Evolutionary conservation across 2,888 invertebrate genomes (phyloP), one percentile per base, ranked within the genome.

Genomic region (Cantharis rustica): DNA sequence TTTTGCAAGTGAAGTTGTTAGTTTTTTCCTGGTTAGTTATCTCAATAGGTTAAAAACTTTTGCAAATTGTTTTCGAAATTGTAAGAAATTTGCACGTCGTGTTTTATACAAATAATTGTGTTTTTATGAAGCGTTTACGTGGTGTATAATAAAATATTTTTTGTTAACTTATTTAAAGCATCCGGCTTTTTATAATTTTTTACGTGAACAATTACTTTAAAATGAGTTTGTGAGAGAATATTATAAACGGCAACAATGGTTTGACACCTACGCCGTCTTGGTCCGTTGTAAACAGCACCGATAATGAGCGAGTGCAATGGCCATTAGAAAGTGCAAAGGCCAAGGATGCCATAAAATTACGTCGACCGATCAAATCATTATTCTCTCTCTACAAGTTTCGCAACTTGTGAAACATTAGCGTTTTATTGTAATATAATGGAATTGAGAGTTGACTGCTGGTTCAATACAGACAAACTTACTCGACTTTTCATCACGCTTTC

Each of bases 311-410:
- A 84, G 84, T 84, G 84, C 84, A 84, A 83, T 82, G 84, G 81
- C 83, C 84, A 84, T 82, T 83, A 83, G 83, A 84, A 84, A 84
- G 84, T 83, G 84, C 83, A 84, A 84, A 84, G 84, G 84, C 84
- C 84, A 84, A 84, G 84, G 84, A 83, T 84, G 75, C 73, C 73
- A 62, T 77, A 74, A 68, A 73, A 75, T 75, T 78, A 75, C 71
- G 71, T 75, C 75, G 71, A 61, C 64, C 76, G 78, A 78, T 76
- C 73, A 78, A 76, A 78, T 78, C 63, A 74, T 76, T 75, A 70
- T 70, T 70, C 62, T 69, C 68, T 63, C 68, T 63, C 69, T 20
- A 63, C 61, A 69, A 80, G 80, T 79, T 80, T 79, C 80, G 76
- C 78, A 76, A 79, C 68, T 79, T 80, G 77, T 69, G 77, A 79